Percentiles rank a stretch among this genome's conserved stretches.
Evolutionary conservation across 35 echinoderm and acorn worm species (phyloP).

Genomic region (Lytechinus pictus): DNA sequence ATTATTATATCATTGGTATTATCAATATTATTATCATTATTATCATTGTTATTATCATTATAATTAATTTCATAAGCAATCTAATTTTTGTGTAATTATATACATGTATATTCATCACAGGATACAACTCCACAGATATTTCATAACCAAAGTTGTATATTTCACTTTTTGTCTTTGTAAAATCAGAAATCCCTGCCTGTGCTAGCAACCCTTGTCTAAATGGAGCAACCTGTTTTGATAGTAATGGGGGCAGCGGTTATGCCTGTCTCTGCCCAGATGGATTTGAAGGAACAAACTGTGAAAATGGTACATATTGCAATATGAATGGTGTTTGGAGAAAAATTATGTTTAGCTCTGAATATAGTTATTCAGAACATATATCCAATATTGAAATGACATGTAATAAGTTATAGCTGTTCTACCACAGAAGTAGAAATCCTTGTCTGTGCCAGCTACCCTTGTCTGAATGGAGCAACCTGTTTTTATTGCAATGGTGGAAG

Average conservation of each 20-base stretch:
- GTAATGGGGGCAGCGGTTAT: background rate
- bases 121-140: too few relatives aligned
- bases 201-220: constrained; percentile 71
- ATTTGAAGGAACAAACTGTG: constrained; percentile 48
- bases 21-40: background rate
- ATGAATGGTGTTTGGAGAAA: background rate
- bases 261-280: background rate
- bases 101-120: too few relatives aligned
- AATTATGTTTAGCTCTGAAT: background rate
- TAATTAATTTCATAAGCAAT: too few relatives aligned
- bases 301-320: background rate
- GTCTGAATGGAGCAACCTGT: constrained; percentile 58
- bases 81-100: too few relatives aligned
- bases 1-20: too few relatives aligned
- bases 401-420: background rate
- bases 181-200: constrained; percentile 30
- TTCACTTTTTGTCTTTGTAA: background rate
- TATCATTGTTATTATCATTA: too few relatives aligned
- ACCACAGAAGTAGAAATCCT: background rate
- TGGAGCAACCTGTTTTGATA: constrained; percentile 57
- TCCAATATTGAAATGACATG: background rate
- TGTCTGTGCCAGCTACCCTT: constrained; percentile 28
- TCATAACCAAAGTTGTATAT: too few relatives aligned
- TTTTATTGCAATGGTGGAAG: constrained; percentile 23
- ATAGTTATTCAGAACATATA: background rate